phyloP scores from a whole-genome alignment of 2,113 vertebrate genomes.

The Saguinus midas region DNA sequence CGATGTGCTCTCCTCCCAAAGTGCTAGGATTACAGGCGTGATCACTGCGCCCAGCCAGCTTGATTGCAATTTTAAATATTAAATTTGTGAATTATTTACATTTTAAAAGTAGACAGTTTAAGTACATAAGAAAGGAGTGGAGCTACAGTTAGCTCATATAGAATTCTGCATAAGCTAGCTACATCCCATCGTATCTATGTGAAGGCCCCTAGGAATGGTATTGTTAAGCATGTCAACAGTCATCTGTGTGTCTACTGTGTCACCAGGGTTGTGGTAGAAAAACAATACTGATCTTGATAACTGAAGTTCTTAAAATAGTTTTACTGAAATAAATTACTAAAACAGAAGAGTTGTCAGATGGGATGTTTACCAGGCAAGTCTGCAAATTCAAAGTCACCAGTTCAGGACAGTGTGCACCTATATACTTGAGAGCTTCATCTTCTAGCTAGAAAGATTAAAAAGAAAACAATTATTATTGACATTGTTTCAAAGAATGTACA shows the following conservation, averaged over 20 bases:
- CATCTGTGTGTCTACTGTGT: background rate
- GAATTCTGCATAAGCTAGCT: background rate
- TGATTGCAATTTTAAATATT: background rate
- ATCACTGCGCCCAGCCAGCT: background rate
- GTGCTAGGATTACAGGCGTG: too few species aligned
- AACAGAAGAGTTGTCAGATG: background rate
- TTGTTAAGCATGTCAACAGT: background rate
- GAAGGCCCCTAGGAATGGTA: background rate
- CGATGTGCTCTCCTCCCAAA: too few species aligned
- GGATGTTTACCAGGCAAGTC: conserved; percentile 94
- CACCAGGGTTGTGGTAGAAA: background rate
- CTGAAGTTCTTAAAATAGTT: background rate
- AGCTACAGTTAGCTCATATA: background rate
- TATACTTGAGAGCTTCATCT: conserved; percentile 97
- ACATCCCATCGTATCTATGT: background rate
- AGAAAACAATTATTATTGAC: conserved; percentile 5
- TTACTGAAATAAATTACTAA: conserved; percentile 30
- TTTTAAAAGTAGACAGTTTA: background rate
- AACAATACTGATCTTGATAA: background rate
- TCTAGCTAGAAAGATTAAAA: conserved; percentile 87
- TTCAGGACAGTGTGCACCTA: conserved; percentile 95
- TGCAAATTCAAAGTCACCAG: conserved; percentile 97
- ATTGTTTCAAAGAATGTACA: background rate
- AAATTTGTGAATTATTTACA: background rate
- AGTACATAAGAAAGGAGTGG: background rate